A percentile compares a stretch with the other conserved stretches of the same genome.
Evolutionary conservation across 1,140 invertebrate genomes (phyloP).

Genomic region (Chlorops oryzae): DNA sequence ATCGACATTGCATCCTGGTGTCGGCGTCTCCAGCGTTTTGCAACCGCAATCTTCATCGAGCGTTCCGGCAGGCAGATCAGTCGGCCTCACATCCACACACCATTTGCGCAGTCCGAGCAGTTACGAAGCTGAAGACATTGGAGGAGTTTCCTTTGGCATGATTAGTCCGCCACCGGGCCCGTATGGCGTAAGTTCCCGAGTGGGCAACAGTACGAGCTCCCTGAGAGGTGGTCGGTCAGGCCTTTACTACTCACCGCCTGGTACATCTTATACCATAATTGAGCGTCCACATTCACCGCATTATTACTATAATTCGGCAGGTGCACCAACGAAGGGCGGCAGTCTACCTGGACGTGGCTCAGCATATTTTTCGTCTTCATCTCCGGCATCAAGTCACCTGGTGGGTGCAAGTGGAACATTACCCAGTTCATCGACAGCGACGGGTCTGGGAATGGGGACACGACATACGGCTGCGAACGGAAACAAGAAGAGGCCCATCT

Average conservation of each 20-base stretch:
- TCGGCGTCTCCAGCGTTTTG: conserved; percentile 23
- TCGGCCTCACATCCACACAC: conserved; percentile 33
- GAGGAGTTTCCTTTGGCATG: conserved; percentile 32
- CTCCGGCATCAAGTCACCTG: conserved; percentile 50
- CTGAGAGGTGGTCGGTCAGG: conserved; percentile 50
- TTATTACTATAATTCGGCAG: conserved; percentile 46
- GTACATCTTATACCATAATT: conserved; percentile 78
- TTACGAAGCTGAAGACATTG: conserved; percentile 46
- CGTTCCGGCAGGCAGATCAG: conserved; percentile 40
- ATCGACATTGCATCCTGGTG: conserved; percentile 21
- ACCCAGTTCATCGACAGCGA: conserved; percentile 41
- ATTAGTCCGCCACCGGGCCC: conserved; percentile 40
- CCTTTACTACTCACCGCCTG: conserved; percentile 62
- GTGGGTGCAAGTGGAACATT: conserved; percentile 44
- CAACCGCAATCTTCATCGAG: conserved; percentile 39
- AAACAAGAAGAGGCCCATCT: conserved; percentile 64
- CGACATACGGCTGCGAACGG: conserved; percentile 35
- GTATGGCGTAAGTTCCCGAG: conserved; percentile 29
- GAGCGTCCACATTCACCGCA: conserved; percentile 71
- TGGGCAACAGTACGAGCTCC: conserved; percentile 45
- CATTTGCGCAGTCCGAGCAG: conserved; percentile 41
- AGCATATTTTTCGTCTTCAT: conserved; percentile 60
- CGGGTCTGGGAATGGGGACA: conserved; percentile 13
- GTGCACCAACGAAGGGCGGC: conserved; percentile 47
- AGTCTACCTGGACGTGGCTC: conserved; percentile 48